Base-by-base conservation (phyloP, 2,888 invertebrate genomes). In the Leptinotarsa peninsularis region DNA sequence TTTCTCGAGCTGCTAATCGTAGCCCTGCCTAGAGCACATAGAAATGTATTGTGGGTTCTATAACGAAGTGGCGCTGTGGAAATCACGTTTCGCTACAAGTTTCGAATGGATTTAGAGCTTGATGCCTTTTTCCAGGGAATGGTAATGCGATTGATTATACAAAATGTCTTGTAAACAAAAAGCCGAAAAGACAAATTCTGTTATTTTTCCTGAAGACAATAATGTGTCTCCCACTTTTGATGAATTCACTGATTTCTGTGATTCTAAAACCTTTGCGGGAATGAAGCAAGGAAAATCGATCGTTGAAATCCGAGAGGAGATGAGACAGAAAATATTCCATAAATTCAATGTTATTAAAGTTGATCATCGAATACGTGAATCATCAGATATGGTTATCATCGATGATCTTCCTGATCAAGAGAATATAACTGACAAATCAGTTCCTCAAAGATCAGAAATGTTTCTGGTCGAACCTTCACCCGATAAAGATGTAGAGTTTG, bases 171-270 rank as follows among this genome's bases (percentile, higher is more conserved):
- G 21, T 56, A 56, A 56, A 7, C 56, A 56, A 56, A 56, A 56
- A n/a, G 1, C 1, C 56, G 56, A 21, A 52, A 17, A 52, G 17
- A n/a, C 17, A 15, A 17, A 52, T 52, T 17, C 17, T 52, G 13
- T 52, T n/a, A 56, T 56, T 56, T n/a, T 56, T 18, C 56, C 56
- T 56, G n/a, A 56, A 56, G 56, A 56, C 56, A 56, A 18, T 56
- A 56, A 56, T 21, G 10, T 21, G 21, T 56, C 21, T 5, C 56
- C 21, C 18, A 56, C 56, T 56, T 56, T 21, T 7, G 56, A 56
- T 54, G 54, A 54, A 18, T 54, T 54, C n/a, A 54, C 18, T 54
- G 5, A 54, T 54, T 54, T n/a, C 14, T 54, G n/a, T 18, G 54
- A 54, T n/a, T 18, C 54, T 54, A 2, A 54, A 54, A 18, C 54